phyloP scores from a whole-genome alignment of 2,888 invertebrate species.

The Ypsolopha scabrella region DNA sequence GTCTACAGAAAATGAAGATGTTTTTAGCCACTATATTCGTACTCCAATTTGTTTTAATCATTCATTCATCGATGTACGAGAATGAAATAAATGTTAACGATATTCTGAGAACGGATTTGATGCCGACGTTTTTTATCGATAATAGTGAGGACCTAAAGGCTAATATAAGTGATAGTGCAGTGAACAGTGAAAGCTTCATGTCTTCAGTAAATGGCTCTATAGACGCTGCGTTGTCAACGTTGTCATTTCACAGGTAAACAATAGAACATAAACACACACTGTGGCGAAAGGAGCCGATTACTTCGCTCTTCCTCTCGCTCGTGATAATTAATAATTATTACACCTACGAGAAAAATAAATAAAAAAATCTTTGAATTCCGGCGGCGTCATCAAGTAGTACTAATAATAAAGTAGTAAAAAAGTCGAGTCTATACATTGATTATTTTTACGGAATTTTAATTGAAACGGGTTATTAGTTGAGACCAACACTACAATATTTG shows the following conservation, averaged over 20 bases:
- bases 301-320: not conserved
- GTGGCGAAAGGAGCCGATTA: not conserved
- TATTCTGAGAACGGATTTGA: constrained; percentile 76
- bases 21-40: not conserved
- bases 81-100: constrained; percentile 72
- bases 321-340: too few species aligned
- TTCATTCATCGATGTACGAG: constrained; percentile 26
- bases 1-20: not conserved
- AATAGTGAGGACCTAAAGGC: constrained; percentile 33
- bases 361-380: too few species aligned
- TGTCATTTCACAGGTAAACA: constrained; percentile 74
- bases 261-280: too few species aligned
- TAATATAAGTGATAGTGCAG: constrained; percentile 13
- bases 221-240: constrained; percentile 72
- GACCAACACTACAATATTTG: too few species aligned
- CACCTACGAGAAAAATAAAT: too few species aligned
- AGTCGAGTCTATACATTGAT: too few species aligned
- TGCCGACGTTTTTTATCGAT: constrained; percentile 75
- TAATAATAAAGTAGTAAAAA: too few species aligned
- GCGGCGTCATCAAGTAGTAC: too few species aligned
- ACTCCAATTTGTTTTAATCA: constrained; percentile 7
- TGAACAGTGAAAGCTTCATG: too few species aligned
- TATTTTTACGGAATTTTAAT: too few species aligned
- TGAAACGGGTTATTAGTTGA: too few species aligned
- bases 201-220: constrained; percentile 68